Conservation (phyloP, 2,113 vertebrate genomes). For the Leiothrix lutea region DNA sequence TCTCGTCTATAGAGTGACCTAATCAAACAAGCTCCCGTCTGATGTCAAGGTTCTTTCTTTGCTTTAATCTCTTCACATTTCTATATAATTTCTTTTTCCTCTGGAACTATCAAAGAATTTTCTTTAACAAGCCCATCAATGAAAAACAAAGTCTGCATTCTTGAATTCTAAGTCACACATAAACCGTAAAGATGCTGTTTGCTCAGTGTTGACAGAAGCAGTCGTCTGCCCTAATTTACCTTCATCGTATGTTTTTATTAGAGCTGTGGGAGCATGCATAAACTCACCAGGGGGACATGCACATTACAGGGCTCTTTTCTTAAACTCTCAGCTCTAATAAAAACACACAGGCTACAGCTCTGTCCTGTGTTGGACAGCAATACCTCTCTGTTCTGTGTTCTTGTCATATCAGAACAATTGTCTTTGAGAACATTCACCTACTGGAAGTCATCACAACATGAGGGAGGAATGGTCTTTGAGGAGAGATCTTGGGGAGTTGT, state of each 20-base stretch:
- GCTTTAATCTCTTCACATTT: constrained; percentile 59
- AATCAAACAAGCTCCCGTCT: constrained; percentile 49
- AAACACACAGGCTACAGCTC: not conserved
- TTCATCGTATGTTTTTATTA: constrained; percentile 69
- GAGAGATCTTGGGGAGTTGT: not conserved
- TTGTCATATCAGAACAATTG: not conserved
- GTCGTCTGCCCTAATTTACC: constrained; percentile 67
- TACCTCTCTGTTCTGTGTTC: not conserved
- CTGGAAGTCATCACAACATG: not conserved
- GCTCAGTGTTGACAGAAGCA: constrained; percentile 59
- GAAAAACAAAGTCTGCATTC: constrained; percentile 62
- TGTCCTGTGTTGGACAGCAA: not conserved
- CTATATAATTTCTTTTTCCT: constrained; percentile 45
- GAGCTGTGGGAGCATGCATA: constrained; percentile 64
- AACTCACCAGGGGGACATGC: constrained; percentile 41
- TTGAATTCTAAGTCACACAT: constrained; percentile 56
- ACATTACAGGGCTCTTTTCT: constrained; percentile 29
- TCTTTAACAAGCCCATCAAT: constrained; percentile 53
- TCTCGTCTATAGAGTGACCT: constrained; percentile 49
- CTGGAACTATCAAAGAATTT: constrained; percentile 48
- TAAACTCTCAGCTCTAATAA: constrained; percentile 16
- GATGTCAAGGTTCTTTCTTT: constrained; percentile 54
- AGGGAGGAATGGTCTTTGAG: not conserved
- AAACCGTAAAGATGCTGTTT: constrained; percentile 59
- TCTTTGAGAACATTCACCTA: not conserved